Evolutionary conservation across 2,797 vertebrate species (phyloP).

Genomic region (Falco rusticolus): DNA sequence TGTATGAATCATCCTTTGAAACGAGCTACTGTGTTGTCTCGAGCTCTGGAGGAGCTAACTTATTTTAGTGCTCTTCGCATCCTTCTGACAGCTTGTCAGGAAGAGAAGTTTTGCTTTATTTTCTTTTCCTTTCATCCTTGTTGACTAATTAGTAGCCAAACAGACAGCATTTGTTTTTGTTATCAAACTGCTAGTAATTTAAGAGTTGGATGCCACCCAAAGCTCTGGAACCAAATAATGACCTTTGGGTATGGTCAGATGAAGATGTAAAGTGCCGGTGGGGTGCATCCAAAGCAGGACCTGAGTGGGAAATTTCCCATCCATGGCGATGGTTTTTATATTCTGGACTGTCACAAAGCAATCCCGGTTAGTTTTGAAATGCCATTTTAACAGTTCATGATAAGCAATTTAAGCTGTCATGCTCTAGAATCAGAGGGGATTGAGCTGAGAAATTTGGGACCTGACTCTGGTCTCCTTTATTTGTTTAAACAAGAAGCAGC

Average conservation of each 20-base stretch:
- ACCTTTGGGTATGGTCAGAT: neutral
- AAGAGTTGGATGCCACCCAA: neutral
- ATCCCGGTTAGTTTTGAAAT: neutral
- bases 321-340: neutral
- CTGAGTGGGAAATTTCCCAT: neutral
- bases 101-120: conserved; percentile 46
- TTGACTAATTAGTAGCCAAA: conserved; percentile 62
- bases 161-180: conserved; percentile 51
- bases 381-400: neutral
- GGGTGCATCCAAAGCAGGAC: neutral
- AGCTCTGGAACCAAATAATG: neutral
- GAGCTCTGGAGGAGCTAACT: conserved; percentile 3
- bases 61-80: conserved; percentile 32
- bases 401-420: neutral
- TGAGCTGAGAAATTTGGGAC: neutral
- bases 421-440: neutral
- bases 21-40: neutral
- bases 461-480: neutral
- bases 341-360: neutral
- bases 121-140: conserved; percentile 16
- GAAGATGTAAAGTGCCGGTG: neutral
- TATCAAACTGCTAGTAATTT: neutral
- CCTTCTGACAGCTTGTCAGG: conserved; percentile 53
- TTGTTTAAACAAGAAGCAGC: neutral
- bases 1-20: neutral